Percentiles rank a stretch among this genome's conserved stretches.
These are phyloP conservation scores for Heliangelus exortis DNA, from an alignment of 2,797 vertebrate genomes.

Conservation along the genomic window DNA sequence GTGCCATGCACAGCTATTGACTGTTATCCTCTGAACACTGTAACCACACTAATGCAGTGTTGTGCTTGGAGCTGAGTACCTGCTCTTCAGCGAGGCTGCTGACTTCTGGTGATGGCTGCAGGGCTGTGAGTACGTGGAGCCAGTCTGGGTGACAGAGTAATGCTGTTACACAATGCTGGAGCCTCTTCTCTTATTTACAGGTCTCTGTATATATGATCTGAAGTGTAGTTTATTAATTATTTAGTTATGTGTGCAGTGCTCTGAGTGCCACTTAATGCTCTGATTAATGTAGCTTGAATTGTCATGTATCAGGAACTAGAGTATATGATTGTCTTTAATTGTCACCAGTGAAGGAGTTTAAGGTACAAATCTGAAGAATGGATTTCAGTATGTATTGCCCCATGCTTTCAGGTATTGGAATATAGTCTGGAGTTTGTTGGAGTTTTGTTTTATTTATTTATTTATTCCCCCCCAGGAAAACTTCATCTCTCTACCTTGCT, in stretches of 20 bases:
- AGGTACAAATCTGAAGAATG: neutral
- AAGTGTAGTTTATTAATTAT: neutral
- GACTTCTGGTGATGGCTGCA: fast-evolving
- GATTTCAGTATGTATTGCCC: neutral
- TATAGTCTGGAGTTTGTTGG: neutral
- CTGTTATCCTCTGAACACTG: fast-evolving
- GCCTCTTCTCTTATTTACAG: neutral
- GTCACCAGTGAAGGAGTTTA: neutral
- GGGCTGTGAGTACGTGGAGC: neutral
- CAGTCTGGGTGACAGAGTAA: neutral
- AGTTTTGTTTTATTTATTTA: too few species aligned
- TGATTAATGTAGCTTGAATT: neutral
- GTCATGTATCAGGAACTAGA: neutral
- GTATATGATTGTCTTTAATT: neutral
- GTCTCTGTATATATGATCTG: neutral
- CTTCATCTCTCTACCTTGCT: neutral
- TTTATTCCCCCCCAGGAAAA: neutral
- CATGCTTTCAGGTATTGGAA: neutral
- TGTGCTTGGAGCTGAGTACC: neutral
- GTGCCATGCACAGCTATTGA: neutral
- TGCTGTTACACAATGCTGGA: neutral
- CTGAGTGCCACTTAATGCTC: neutral
- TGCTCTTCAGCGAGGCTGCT: fast-evolving
- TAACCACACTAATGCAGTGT: fast-evolving
- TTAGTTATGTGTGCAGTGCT: neutral